Evolutionary conservation across 2,113 vertebrate genomes (phyloP), one percentile per base, ranked within the genome.

Genomic region (Tupaia chinensis): DNA sequence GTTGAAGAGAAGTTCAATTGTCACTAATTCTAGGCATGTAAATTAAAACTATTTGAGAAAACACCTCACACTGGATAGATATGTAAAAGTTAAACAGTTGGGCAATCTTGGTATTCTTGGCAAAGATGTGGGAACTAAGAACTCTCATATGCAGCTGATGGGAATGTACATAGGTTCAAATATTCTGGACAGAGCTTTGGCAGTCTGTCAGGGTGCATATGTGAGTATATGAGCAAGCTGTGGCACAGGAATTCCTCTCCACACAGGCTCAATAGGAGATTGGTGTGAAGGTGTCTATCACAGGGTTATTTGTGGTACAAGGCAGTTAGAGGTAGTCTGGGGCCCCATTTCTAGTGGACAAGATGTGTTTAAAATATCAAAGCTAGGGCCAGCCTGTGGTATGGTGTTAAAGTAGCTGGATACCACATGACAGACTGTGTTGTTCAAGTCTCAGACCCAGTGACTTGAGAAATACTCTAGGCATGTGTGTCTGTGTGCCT

Each of bases 71-170:
- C 34, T 25, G 11, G 70, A 61, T 15, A 94, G 27, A 86, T 89
- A 78, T 83, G 6, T 86, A 89, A 83, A 96, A 92, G 29, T 56
- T 66, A 82, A 34, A 32, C 91, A 95, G 34, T 22, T 19, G 25
- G 25, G 32, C 32, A 95, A 25, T 66, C 17, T 22, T 80, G 34
- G 68, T 20, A 91, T 27, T 86, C 74, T 79, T 80, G n/a, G 79
- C 76, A 89, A 96, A 89, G 22, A n/a, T 72, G 14, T 66, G 22
- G 58, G 32, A 83, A 82, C 25, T 13, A 76, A 69, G 34, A 89
- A 60, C 4, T n/a, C 6, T 12, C 20, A 9, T 5, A 19, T 53
- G 54, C 56, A 78, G 61, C 25, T 58, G 68, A 20, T 66, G 4
- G 15, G 29, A 34, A 8, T n/a, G 5, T 63, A 22, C 25, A 19